Base-by-base conservation (phyloP, 1,140 invertebrate species). In the Drosophila funebris region DNA sequence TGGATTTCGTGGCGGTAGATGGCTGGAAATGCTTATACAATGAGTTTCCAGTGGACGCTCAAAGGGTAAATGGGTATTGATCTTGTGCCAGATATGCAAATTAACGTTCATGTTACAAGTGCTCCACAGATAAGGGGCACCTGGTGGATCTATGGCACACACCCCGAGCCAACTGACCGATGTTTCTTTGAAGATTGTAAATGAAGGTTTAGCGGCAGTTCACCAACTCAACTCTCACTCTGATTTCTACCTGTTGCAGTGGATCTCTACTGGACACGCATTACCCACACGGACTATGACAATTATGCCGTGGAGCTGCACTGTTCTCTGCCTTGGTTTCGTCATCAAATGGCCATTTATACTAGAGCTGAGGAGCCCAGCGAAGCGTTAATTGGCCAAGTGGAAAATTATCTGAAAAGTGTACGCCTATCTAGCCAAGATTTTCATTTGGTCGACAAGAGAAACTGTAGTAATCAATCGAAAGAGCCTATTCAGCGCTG, bases 141-240 rank as follows among this genome's bases (percentile, higher is more conserved):
- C 33, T 87, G 82, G 83, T 88, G 48, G 68, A 74, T 85, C 57
- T 85, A 81, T 48, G 78, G 22, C 3, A 75, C 58, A 11, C 20
- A 31, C 36, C 82, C 77, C 0, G 3, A 64, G 6, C 14, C 1
- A 4, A 50, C 39, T 0, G 57, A 64, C 2, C 7, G 16, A 4
- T 85, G 82, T 6, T 57, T 63, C 53, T 44, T 82, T 11, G 6
- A 60, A 11, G 44, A 70, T 5, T 24, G 83, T 82, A 69, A 85
- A 81, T 77, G 0, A 2, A n/a, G 3, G 0, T 2, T 6, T 41
- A 4, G 2, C 11, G 1, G 1, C 18, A 39, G 4, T n/a, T 7
- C 7, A 8, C 13, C 22, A n/a, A n/a, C 20, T 43, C 4, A 4
- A 18, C 20, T 16, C 2, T 9, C 3, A 6, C 3, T 20, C 14